Conservation (phyloP, 2,113 vertebrate genomes). For the human (Homo sapiens) region GRCh38 chr2:96530501-96531000, state of each 20-base stretch:
- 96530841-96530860: background rate
- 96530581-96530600: constrained; percentile 60
- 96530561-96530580: background rate
- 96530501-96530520: background rate
- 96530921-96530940: background rate
- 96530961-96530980: background rate
- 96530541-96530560: background rate
- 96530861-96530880: background rate
- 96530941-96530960: background rate
- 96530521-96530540: constrained; percentile 58
- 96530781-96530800: background rate
- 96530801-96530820: background rate
- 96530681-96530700: background rate
- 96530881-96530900: background rate
- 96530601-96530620: background rate
- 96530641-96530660: background rate
- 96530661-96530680: background rate
- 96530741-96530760: background rate
- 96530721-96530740: background rate
- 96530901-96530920: background rate
- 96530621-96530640: constrained; percentile 60
- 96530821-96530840: accelerated
- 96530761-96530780: background rate
- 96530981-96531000: background rate
- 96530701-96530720: background rate